phyloP scores from a whole-genome alignment of 2,888 invertebrate genomes.

The Seira musarum region DNA sequence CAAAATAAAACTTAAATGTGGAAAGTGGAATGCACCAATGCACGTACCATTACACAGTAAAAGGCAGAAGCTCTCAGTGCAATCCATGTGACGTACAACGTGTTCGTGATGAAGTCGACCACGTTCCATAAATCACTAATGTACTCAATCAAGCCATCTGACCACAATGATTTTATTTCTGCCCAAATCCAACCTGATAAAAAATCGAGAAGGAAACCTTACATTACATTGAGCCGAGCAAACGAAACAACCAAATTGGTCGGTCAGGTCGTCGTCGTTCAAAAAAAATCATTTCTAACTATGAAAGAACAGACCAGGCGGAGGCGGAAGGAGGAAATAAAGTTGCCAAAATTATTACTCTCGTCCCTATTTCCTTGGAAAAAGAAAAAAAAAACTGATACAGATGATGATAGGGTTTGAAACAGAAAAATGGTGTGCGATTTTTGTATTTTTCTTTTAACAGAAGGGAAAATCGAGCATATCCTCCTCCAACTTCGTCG shows the following conservation, averaged over 20 bases:
- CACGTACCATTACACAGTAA: constrained; percentile 62
- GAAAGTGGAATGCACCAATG: not conserved
- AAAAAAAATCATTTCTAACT: too few relatives aligned
- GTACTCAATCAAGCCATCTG: constrained; percentile 89
- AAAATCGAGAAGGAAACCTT: too few relatives aligned
- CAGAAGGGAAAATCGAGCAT: constrained; percentile 2
- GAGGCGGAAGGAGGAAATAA: not conserved
- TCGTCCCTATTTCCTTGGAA: not conserved
- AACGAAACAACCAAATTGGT: not conserved
- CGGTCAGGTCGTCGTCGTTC: too few relatives aligned
- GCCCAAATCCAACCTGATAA: constrained; percentile 88
- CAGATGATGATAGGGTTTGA: not conserved
- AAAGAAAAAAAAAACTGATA: too few relatives aligned
- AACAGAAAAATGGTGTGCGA: too few relatives aligned
- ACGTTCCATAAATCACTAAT: constrained; percentile 97
- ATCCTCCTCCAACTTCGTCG: not conserved
- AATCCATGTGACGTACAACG: constrained; percentile 84
- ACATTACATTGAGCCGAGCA: not conserved
- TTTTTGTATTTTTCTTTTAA: constrained; percentile 22
- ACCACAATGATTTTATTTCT: constrained; percentile 92
- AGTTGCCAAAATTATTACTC: not conserved
- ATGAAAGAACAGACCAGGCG: too few relatives aligned
- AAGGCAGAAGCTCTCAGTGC: constrained; percentile 79
- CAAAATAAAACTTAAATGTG: not conserved
- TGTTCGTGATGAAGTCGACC: constrained; percentile 93